Percentiles rank a stretch among this genome's conserved stretches.
phyloP scores from a whole-genome alignment of 2,113 vertebrate species.

The Pachypanchax playfairii region DNA sequence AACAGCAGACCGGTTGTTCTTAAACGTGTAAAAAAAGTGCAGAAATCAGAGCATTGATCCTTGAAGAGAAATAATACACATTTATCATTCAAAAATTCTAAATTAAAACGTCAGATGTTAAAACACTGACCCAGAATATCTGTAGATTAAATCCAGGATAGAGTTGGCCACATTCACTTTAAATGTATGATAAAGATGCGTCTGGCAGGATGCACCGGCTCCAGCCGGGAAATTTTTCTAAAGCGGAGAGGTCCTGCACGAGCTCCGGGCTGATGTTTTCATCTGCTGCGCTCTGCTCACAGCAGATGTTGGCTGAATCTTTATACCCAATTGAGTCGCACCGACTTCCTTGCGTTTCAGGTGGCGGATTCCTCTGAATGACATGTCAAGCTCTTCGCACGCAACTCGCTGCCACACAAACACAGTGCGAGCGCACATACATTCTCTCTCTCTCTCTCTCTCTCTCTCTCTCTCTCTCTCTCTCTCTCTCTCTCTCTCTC shows the following conservation, averaged over 20 bases:
- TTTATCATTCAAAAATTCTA: too few relatives aligned
- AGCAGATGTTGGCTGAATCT: slow-evolving; percentile 83
- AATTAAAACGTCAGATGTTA: too few relatives aligned
- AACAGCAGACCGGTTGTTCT: neutral
- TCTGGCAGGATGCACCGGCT: slow-evolving; percentile 53
- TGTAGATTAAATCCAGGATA: slow-evolving; percentile 74
- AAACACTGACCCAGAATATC: slow-evolving; percentile 64
- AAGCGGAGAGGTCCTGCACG: slow-evolving; percentile 38
- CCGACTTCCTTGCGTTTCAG: slow-evolving; percentile 84
- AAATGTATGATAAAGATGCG: slow-evolving; percentile 55
- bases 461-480: too few relatives aligned
- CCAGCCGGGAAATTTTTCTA: slow-evolving; percentile 48
- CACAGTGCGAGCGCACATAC: slow-evolving; percentile 42
- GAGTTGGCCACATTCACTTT: slow-evolving; percentile 66
- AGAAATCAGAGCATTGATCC: too few relatives aligned
- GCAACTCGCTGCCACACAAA: slow-evolving; percentile 82
- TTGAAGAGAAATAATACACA: too few relatives aligned
- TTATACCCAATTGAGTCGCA: slow-evolving; percentile 83
- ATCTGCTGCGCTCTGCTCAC: slow-evolving; percentile 69
- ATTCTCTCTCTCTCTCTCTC: too few relatives aligned
- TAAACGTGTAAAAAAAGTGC: too few relatives aligned
- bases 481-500: too few relatives aligned
- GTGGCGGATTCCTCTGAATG: slow-evolving; percentile 86
- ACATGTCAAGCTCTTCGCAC: slow-evolving; percentile 86
- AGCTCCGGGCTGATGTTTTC: slow-evolving; percentile 75